These are phyloP conservation scores for Drosophila mayaguana DNA, from an alignment of 2,888 invertebrate species.

Conservation along the genomic window DNA sequence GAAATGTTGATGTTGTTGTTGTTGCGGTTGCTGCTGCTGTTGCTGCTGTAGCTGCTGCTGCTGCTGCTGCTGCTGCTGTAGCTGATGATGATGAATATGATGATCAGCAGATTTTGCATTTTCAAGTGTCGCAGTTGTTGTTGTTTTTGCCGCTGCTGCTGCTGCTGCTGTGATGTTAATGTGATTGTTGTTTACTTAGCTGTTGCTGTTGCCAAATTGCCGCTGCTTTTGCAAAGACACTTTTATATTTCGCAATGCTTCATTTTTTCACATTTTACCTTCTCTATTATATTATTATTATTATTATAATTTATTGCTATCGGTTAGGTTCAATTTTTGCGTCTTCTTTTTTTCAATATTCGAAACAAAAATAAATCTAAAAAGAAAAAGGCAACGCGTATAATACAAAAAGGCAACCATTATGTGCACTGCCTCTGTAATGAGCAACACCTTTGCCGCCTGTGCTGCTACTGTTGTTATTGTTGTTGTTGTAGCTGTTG, in stretches of 20 bases:
- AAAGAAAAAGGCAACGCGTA: slow-evolving; percentile 34
- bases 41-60: slow-evolving; percentile 1
- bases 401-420: slow-evolving; percentile 57
- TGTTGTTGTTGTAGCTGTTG: slow-evolving; percentile 42
- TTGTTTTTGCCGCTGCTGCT: slow-evolving; percentile 22
- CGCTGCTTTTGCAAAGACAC: slow-evolving; percentile 25
- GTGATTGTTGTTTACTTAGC: slow-evolving; percentile 33
- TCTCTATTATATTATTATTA: slow-evolving; percentile 32
- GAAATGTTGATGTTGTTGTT: slow-evolving; percentile 7
- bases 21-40: not conserved
- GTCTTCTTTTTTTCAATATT: slow-evolving; percentile 53
- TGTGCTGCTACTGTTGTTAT: slow-evolving; percentile 46
- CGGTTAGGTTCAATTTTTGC: slow-evolving; percentile 29
- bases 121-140: slow-evolving; percentile 53
- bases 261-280: slow-evolving; percentile 28
- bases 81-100: slow-evolving; percentile 50
- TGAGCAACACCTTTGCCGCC: slow-evolving; percentile 59
- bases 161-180: slow-evolving; percentile 3
- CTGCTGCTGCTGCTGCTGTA: slow-evolving; percentile 4
- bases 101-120: slow-evolving; percentile 72
- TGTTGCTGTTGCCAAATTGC: slow-evolving; percentile 39
- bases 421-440: slow-evolving; percentile 82
- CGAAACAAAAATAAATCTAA: slow-evolving; percentile 67
- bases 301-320: slow-evolving; percentile 68
- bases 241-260: slow-evolving; percentile 23